A percentile compares a stretch with the other conserved stretches of the same genome.
phyloP scores from a whole-genome alignment of 2,797 vertebrate genomes.

The Gephyroberyx darwinii region DNA sequence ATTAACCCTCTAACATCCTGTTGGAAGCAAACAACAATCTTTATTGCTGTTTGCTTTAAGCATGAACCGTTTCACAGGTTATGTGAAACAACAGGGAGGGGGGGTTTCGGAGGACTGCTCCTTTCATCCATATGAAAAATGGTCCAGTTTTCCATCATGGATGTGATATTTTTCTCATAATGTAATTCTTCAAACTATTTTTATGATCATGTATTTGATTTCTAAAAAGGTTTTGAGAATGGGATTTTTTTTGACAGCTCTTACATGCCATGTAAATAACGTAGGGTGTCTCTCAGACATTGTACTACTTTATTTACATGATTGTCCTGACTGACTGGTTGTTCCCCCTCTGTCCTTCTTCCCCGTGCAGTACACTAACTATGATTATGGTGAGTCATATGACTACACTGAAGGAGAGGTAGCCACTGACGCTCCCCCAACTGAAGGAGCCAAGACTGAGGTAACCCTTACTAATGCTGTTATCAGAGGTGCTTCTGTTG shows the following conservation, averaged over 20 bases:
- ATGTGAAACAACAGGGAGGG: background rate
- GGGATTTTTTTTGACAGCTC: background rate
- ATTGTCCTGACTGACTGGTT: slow-evolving; percentile 64
- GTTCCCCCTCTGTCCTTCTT: slow-evolving; percentile 58
- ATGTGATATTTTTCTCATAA: slow-evolving; percentile 34
- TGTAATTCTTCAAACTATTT: background rate
- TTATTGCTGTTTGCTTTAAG: slow-evolving; percentile 55
- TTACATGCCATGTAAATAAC: slow-evolving; percentile 65
- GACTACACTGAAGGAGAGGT: slow-evolving; percentile 90
- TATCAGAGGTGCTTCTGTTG: slow-evolving; percentile 10
- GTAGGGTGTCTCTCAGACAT: slow-evolving; percentile 44
- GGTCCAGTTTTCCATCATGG: slow-evolving; percentile 26
- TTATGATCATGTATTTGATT: slow-evolving; percentile 33
- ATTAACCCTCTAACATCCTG: slow-evolving; percentile 58
- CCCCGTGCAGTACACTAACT: slow-evolving; percentile 88
- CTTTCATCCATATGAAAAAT: slow-evolving; percentile 40
- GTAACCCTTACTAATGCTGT: slow-evolving; percentile 79
- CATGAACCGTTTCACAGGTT: slow-evolving; percentile 26
- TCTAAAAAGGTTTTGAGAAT: slow-evolving; percentile 19
- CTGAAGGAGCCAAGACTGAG: slow-evolving; percentile 86
- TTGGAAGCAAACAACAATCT: slow-evolving; percentile 52
- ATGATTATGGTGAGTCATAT: slow-evolving; percentile 90
- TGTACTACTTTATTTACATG: slow-evolving; percentile 56
- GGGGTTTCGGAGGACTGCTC: background rate
- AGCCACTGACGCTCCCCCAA: slow-evolving; percentile 85